Evolutionary conservation across 2,888 invertebrate species (phyloP).

Genomic region (Eueremaeus valkanovi): DNA sequence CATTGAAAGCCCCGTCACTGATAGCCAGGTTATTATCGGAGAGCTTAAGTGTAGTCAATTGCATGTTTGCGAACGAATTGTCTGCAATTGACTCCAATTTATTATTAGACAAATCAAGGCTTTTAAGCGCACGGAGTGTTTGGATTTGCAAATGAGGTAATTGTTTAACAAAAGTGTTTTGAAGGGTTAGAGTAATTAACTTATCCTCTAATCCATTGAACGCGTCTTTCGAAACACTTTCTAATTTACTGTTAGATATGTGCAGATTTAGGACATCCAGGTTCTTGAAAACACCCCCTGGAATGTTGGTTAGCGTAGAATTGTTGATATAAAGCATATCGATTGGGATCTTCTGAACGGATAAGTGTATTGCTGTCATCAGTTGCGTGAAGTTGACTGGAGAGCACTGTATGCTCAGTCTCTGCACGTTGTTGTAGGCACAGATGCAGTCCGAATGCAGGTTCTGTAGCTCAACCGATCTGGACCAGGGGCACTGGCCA

Average conservation of each 20-base stretch:
- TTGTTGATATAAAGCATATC: constrained; percentile 85
- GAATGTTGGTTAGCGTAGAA: constrained; percentile 61
- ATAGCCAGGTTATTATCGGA: constrained; percentile 67
- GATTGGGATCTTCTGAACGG: constrained; percentile 58
- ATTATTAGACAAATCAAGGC: constrained; percentile 80
- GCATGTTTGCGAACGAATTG: constrained; percentile 68
- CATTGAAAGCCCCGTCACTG: constrained; percentile 62
- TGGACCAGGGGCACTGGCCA: constrained; percentile 76
- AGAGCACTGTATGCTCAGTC: constrained; percentile 48
- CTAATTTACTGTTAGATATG: constrained; percentile 39
- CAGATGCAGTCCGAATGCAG: constrained; percentile 81
- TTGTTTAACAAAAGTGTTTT: constrained; percentile 61
- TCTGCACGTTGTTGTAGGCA: constrained; percentile 71
- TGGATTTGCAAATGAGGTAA: constrained; percentile 71
- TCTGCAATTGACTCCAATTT: constrained; percentile 67
- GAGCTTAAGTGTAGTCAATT: constrained; percentile 60
- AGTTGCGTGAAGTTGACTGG: constrained; percentile 55
- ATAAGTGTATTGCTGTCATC: constrained; percentile 59
- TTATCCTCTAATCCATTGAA: constrained; percentile 68
- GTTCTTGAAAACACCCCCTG: constrained; percentile 38
- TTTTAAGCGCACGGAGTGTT: constrained; percentile 65
- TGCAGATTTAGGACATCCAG: constrained; percentile 41
- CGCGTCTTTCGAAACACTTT: constrained; percentile 58
- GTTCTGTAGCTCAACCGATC: constrained; percentile 60
- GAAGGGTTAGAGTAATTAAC: constrained; percentile 74